Evolutionary conservation across 1,140 invertebrate species (phyloP), one percentile per base, ranked within the genome.

Genomic region (Pissodes strobi): DNA sequence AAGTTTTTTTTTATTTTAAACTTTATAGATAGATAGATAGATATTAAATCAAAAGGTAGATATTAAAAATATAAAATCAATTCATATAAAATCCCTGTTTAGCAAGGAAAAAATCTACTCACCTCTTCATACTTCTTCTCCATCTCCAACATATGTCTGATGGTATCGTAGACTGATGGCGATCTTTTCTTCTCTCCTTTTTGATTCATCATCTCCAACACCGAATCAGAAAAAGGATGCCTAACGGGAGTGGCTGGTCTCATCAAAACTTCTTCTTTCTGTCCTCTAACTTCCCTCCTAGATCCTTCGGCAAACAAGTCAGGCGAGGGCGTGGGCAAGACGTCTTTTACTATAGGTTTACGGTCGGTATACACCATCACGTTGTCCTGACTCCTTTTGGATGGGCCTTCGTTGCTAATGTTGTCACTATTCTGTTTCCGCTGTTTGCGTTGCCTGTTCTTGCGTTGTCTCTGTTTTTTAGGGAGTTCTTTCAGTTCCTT

Each of bases 231-330:
- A 69, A 82, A 82, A 17, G 79, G 76, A 48, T 80, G 74, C 46
- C 78, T 74, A 12, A 79, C 73, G 64, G 81, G 73, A 12, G 76
- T 79, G 4, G 85, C 81, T 4, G 85, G 85, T 73, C 85, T 74
- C 38, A 84, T 79, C 68, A 86, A 72, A 1, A 85, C 81, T 8
- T 85, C 81, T 75, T 87, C 86, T 66, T 86, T 85, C 67, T 87
- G 83, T 12, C 85, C 86, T 38, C 78, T 62, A 2, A 25, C 34
- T 8, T 70, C 67, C 46, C 66, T 66, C 39, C 67, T 72, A 2
- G 72, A 51, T 21, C 37, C 48, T n/a, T 62, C 56, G 12, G 66
- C 64, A 23, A n/a, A n/a, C 64, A 64, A 4, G 72, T 46, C 2
- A 60, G 51, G n/a, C 15, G 8, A 15, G 17, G 30, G 25, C 12